These are phyloP conservation scores for Itoplectis maculator DNA, from an alignment of 2,888 invertebrate species.

Conservation along the genomic window DNA sequence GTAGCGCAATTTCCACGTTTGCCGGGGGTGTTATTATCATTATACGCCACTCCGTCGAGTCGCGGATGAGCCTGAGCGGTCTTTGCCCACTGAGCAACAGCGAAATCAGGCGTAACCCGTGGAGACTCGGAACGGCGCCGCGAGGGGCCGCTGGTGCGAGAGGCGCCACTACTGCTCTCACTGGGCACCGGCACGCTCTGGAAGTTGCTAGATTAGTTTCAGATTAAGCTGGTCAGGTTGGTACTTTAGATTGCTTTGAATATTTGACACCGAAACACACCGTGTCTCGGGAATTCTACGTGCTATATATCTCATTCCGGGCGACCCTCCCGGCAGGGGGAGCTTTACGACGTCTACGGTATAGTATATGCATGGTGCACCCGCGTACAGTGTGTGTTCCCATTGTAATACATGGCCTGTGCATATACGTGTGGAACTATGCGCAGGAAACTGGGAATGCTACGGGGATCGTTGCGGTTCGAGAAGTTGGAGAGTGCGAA, in stretches of 20 bases:
- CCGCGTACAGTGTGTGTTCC: background rate
- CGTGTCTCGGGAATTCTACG: slow-evolving; percentile 44
- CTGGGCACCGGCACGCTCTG: slow-evolving; percentile 63
- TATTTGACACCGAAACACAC: slow-evolving; percentile 74
- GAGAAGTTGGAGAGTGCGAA: slow-evolving; percentile 5
- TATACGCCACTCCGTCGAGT: slow-evolving; percentile 57
- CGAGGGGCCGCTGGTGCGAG: slow-evolving; percentile 15
- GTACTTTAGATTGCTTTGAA: slow-evolving; percentile 80
- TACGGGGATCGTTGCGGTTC: slow-evolving; percentile 35
- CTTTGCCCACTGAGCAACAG: slow-evolving; percentile 43
- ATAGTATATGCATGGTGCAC: background rate
- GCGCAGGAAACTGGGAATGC: slow-evolving; percentile 32
- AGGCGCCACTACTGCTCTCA: slow-evolving; percentile 27
- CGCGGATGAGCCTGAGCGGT: slow-evolving; percentile 68
- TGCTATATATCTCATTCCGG: slow-evolving; percentile 25
- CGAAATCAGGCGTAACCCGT: background rate
- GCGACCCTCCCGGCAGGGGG: background rate
- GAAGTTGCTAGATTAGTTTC: slow-evolving; percentile 80
- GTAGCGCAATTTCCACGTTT: slow-evolving; percentile 78
- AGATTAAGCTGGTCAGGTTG: slow-evolving; percentile 74
- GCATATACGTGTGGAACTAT: slow-evolving; percentile 11
- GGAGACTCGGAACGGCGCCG: slow-evolving; percentile 19
- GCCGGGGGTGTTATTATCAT: slow-evolving; percentile 75
- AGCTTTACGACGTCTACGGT: slow-evolving; percentile 22
- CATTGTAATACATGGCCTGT: slow-evolving; percentile 1